phyloP scores from a whole-genome alignment of 2,113 vertebrate genomes.

The Clinocottus analis region DNA sequence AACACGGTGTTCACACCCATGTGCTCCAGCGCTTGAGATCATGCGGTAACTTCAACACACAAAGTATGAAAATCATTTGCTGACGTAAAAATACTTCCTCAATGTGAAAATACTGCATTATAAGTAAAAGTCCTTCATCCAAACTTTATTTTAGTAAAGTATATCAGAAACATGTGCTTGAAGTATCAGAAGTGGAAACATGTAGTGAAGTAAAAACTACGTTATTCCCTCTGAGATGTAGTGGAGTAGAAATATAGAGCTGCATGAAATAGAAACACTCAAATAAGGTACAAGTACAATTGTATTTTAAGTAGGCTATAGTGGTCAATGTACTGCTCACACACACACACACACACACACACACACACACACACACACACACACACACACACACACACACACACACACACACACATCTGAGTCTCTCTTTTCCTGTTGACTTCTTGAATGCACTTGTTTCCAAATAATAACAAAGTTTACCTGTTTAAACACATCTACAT shows the following conservation, averaged over 20 bases:
- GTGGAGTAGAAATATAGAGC: not conserved
- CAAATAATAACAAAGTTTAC: slow-evolving; percentile 54
- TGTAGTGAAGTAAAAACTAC: not conserved
- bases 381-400: too few relatives aligned
- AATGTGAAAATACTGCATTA: not conserved
- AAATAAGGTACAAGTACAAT: not conserved
- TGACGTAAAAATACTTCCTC: not conserved
- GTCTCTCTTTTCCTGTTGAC: slow-evolving; percentile 24
- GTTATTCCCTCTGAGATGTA: not conserved
- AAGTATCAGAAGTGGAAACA: not conserved
- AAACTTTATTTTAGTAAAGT: not conserved
- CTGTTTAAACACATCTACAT: slow-evolving; percentile 70
- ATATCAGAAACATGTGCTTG: not conserved
- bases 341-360: too few relatives aligned
- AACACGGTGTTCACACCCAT: not conserved
- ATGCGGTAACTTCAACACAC: not conserved
- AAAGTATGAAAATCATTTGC: not conserved
- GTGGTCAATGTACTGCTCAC: too few relatives aligned
- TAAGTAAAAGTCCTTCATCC: not conserved
- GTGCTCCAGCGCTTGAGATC: slow-evolving; percentile 17
- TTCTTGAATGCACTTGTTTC: slow-evolving; percentile 24
- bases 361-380: too few relatives aligned
- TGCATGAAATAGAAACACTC: not conserved
- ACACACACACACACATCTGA: slow-evolving; percentile 4
- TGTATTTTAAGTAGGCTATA: not conserved